Conservation (phyloP, 1,140 invertebrate genomes). For the Drosophila nannoptera region DNA sequence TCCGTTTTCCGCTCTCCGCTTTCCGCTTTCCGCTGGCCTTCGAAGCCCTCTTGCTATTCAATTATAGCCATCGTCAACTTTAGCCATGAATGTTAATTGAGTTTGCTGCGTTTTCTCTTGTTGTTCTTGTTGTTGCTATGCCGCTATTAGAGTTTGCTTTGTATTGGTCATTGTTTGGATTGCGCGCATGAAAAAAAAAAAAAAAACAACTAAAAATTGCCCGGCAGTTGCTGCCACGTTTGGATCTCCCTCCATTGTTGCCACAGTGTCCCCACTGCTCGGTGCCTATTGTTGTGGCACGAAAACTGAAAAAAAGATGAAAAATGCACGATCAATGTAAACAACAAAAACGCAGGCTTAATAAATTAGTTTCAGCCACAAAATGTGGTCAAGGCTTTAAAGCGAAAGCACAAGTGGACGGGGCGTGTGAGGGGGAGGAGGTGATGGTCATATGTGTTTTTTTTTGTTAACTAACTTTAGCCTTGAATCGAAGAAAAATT, state of each 20-base stretch:
- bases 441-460: too few relatives aligned
- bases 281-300: constrained; percentile 18
- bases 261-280: constrained; percentile 10
- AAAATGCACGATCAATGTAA: constrained; percentile 38
- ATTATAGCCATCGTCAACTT: constrained; percentile 56
- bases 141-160: constrained; percentile 48
- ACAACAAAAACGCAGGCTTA: constrained; percentile 38
- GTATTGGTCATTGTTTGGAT: constrained; percentile 41
- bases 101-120: constrained; percentile 39
- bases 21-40: constrained; percentile 9
- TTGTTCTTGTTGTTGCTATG: constrained; percentile 31
- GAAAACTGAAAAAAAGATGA: constrained; percentile 10
- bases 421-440: too few relatives aligned
- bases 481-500: too few relatives aligned
- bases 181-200: not conserved
- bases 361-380: constrained; percentile 46
- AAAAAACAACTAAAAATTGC: constrained; percentile 10
- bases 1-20: constrained; percentile 14
- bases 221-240: constrained; percentile 10
- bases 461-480: too few relatives aligned
- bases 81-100: constrained; percentile 70
- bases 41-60: constrained; percentile 38
- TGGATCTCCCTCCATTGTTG: constrained; percentile 13
- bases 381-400: constrained; percentile 26
- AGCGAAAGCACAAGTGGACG: too few relatives aligned